Percentiles rank a stretch among this genome's conserved stretches.
phyloP scores from a whole-genome alignment of 2,888 invertebrate species.

The Heliconius ethilla region DNA sequence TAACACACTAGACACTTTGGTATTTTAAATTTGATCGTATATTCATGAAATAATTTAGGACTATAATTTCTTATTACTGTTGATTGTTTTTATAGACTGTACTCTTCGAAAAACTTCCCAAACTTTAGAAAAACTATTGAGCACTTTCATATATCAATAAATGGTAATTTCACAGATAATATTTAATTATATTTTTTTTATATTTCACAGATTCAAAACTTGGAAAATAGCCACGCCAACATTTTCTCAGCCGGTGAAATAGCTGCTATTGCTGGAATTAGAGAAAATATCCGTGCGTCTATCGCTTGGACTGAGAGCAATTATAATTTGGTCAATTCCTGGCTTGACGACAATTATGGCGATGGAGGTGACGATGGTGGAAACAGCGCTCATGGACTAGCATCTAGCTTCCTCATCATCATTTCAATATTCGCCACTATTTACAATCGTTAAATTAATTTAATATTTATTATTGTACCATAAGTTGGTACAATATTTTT shows the following conservation, averaged over 20 bases:
- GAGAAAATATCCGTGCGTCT: constrained; percentile 70
- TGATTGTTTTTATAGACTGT: no score
- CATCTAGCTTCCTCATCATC: constrained; percentile 58
- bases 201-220: constrained; percentile 57
- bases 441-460: constrained; percentile 41
- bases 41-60: no score
- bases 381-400: constrained; percentile 54
- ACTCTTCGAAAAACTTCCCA: no score
- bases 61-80: no score
- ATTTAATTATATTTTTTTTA: not conserved
- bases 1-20: no score
- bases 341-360: constrained; percentile 58
- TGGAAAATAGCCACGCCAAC: constrained; percentile 53
- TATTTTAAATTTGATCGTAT: no score
- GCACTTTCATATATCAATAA: not conserved
- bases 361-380: constrained; percentile 39
- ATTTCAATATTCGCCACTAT: constrained; percentile 57
- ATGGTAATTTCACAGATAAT: not conserved
- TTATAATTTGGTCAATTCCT: constrained; percentile 56
- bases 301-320: constrained; percentile 65
- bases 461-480: not conserved
- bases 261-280: constrained; percentile 62
- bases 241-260: constrained; percentile 68
- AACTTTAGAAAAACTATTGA: no score
- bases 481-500: not conserved